A percentile compares a stretch with the other conserved stretches of the same genome.
phyloP scores from a whole-genome alignment of 2,113 vertebrate genomes.

The Pterocles gutturalis region DNA sequence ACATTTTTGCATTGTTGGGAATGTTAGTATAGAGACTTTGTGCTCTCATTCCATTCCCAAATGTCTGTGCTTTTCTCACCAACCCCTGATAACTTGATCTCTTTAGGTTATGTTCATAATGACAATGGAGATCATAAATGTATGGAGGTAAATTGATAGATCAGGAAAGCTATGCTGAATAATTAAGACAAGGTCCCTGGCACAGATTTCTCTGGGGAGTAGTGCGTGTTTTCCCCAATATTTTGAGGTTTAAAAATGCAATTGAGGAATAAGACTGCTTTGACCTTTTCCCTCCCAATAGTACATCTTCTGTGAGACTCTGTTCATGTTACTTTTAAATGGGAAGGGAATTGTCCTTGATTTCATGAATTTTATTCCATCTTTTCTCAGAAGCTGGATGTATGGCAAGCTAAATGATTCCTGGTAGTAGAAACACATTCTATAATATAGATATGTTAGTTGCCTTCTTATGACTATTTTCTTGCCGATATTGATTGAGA shows the following conservation, averaged over 20 bases:
- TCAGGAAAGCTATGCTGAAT: background rate
- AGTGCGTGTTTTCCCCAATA: background rate
- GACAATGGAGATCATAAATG: background rate
- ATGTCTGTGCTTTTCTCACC: background rate
- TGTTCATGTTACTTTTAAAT: background rate
- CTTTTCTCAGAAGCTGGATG: background rate
- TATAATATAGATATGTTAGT: background rate
- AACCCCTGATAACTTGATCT: background rate
- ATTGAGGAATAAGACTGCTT: background rate
- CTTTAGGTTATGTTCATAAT: conserved; percentile 22
- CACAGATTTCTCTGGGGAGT: background rate
- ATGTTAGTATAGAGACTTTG: background rate
- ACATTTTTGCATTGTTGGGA: background rate
- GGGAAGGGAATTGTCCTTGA: background rate
- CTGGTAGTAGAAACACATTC: background rate
- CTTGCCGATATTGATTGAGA: background rate
- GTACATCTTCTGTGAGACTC: background rate
- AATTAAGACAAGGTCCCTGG: background rate
- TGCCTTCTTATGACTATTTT: background rate
- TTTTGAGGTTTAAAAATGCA: background rate
- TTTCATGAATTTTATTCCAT: background rate
- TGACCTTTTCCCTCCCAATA: background rate
- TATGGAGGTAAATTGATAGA: background rate
- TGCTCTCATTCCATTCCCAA: background rate
- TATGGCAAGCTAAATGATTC: background rate